Evolutionary conservation across 92 coral and sea anemone genomes (phyloP), one percentile per base, ranked within the genome.

Genomic region (Isaurus tuberculatus): DNA sequence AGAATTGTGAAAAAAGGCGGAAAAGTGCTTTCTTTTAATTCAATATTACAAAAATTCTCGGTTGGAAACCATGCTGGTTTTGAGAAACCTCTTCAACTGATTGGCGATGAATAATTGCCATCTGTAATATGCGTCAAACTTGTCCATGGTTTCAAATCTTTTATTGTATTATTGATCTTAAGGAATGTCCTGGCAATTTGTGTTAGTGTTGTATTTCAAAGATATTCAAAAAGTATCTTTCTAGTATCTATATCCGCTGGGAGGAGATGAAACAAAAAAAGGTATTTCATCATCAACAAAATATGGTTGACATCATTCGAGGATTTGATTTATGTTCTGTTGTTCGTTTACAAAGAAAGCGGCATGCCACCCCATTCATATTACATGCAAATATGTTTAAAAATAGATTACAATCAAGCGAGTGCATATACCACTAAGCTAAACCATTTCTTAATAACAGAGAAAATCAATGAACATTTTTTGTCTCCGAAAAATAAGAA

Each of bases 331-430:
- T 34, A 75, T 46, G 10, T 31, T 25, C 34, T 57, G 60, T 33
- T 36, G 15, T 34, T 29, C 55, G 68, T 30, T 75, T 57, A 55
- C 25, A 75, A 75, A 31, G 69, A 77, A 34, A 58, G 51, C 53
- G 82, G 9, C 36, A 25, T 36, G 43, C 37, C 51, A 19, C 5
- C 34, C 0, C 64, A 58, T 77, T 77, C 31, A 57, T 77, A 28
- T 33, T 36, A 33, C 13, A 36, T 57, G 68, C 48, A 30, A 33
- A 77, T 58, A 23, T 20, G 46, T 37, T 33, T 13, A 4, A 58
- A 33, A 58, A 55, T 33, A 19, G 11, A 37, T 27, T 33, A 32
- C 20, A 55, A 20, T 19, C 19, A 32, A 11, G 16, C 20, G 26
- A 3, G 46, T 28, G 19, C 33, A 40, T 42, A 11, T 25, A 7